Conservation (phyloP, 2,888 invertebrate species). For the Standfussiana lucernea region DNA sequence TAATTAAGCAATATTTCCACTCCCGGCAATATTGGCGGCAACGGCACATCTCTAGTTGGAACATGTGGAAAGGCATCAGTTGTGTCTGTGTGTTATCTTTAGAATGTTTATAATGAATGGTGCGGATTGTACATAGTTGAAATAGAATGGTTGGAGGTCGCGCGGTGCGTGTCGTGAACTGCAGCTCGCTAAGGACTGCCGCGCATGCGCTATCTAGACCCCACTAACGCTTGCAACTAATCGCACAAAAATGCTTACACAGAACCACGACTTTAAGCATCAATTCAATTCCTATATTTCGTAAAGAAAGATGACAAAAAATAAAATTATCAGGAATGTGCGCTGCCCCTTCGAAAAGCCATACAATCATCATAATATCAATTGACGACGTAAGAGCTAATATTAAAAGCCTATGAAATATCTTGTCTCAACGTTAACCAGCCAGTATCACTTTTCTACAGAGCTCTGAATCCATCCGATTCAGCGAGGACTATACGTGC, state of each 20-base stretch:
- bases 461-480: not conserved
- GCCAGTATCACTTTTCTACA: not conserved
- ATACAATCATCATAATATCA: not conserved
- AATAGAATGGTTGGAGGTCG: conserved; percentile 54
- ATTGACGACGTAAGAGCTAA: not conserved
- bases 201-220: conserved; percentile 1
- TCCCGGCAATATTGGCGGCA: no score
- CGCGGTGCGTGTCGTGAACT: conserved; percentile 42
- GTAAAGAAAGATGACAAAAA: not conserved
- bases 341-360: not conserved
- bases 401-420: not conserved
- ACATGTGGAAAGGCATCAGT: conserved; percentile 17
- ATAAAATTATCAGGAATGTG: not conserved
- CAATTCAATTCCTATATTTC: not conserved
- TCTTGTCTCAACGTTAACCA: not conserved
- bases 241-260: conserved; percentile 15
- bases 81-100: conserved; percentile 28
- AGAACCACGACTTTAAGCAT: not conserved
- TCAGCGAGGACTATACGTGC: not conserved
- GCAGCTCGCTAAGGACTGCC: conserved; percentile 22
- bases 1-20: no score
- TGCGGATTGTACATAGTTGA: conserved; percentile 45
- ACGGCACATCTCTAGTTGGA: no score
- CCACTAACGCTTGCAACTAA: conserved; percentile 14
- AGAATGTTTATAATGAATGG: conserved; percentile 34